These are phyloP conservation scores for human DNA, from an alignment of 2,113 vertebrate species.

Conservation along the genomic window GRCh38 chr1:207758501-207759000, in stretches of 20 bases:
- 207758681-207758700: neutral
- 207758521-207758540: neutral
- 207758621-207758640: neutral
- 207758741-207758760: conserved; percentile 1
- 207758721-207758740: neutral
- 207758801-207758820: neutral
- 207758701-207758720: neutral
- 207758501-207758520: neutral
- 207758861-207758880: neutral
- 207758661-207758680: neutral
- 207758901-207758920: conserved; percentile 5
- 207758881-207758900: neutral
- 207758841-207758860: neutral
- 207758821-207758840: neutral
- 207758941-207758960: neutral
- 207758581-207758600: neutral
- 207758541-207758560: neutral
- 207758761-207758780: neutral
- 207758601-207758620: neutral
- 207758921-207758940: neutral
- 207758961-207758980: neutral
- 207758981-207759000: neutral
- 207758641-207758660: neutral
- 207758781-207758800: neutral
- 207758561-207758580: neutral